Base-by-base conservation (phyloP, 1,140 invertebrate genomes). In the Cydia strobilella region DNA sequence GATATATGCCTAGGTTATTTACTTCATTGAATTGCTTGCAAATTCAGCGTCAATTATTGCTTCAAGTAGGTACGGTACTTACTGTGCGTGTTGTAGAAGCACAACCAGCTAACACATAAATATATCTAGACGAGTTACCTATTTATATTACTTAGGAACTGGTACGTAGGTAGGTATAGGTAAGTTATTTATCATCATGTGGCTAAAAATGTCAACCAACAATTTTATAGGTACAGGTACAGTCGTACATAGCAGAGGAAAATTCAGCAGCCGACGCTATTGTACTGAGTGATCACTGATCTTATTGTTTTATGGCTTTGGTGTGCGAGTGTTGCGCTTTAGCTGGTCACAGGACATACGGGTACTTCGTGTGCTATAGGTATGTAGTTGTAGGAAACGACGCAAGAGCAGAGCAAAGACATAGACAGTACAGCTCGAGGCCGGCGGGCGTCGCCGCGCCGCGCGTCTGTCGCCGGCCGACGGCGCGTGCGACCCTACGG, bases 401-500 rank as follows among this genome's bases (percentile, higher is more conserved):
- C 88, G 90, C 90, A 91, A 92, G 88, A 90, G 88, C 85, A 89
- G 76, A 86, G 85, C 81, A 85, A 84, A 88, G 84, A 86, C 81
- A 85, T 84, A 88, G 84, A 86, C 86, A 82, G 83, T 84, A 81
- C 81, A 86, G 80, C 84, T 75, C 86, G 88, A 90, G 89, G 88
- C 84, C 87, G 88, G 76, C 75, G 84, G 85, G 83, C 81, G 77
- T 78, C 79, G 82, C 80, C 82, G 77, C 79, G 82, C 80, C 82
- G 77, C 80, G 82, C 63, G 77, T 78, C 69, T 81, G 77, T 27
- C 75, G 75, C 74, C 73, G 48, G 20, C 54, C 69, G 73, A 69
- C 72, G 23, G 27, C 63, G 65, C 66, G 79, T 71, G 79, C 82
- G 85, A 89, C 89, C 86, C 86, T 92, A 91, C 80, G 78, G 76